phyloP scores from a whole-genome alignment of 1,140 invertebrate genomes.

The Telenomus remus region DNA sequence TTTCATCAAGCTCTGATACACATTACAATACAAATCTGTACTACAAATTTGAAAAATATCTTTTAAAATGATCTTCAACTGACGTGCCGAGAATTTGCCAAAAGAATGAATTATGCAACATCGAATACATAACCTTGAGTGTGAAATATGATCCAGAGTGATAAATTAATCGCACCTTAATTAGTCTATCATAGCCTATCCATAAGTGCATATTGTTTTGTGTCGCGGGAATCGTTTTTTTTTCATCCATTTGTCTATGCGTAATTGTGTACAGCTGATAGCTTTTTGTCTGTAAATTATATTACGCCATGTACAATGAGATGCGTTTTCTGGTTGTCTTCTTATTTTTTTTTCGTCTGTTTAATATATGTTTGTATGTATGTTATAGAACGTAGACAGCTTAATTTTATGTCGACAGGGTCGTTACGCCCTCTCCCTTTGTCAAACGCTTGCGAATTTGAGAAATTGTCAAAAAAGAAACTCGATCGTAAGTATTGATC shows the following conservation, averaged over 20 bases:
- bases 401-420: slow-evolving; percentile 41
- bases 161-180: slow-evolving; percentile 68
- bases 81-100: neutral
- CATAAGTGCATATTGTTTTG: slow-evolving; percentile 67
- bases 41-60: no score
- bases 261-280: slow-evolving; percentile 31
- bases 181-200: slow-evolving; percentile 75
- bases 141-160: slow-evolving; percentile 64
- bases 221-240: slow-evolving; percentile 30
- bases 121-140: slow-evolving; percentile 58
- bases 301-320: slow-evolving; percentile 47
- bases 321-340: slow-evolving; percentile 45
- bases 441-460: slow-evolving; percentile 13
- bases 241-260: slow-evolving; percentile 23
- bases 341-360: slow-evolving; percentile 9
- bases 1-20: neutral
- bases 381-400: slow-evolving; percentile 56
- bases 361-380: slow-evolving; percentile 50
- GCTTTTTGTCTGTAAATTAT: slow-evolving; percentile 43
- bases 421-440: slow-evolving; percentile 37
- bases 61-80: neutral
- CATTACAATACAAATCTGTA: no score
- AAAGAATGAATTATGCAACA: slow-evolving; percentile 12
- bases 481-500: neutral
- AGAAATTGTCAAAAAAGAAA: no score